Evolutionary conservation across 1,140 invertebrate species (phyloP).

Genomic region (Drosophila hydei): DNA sequence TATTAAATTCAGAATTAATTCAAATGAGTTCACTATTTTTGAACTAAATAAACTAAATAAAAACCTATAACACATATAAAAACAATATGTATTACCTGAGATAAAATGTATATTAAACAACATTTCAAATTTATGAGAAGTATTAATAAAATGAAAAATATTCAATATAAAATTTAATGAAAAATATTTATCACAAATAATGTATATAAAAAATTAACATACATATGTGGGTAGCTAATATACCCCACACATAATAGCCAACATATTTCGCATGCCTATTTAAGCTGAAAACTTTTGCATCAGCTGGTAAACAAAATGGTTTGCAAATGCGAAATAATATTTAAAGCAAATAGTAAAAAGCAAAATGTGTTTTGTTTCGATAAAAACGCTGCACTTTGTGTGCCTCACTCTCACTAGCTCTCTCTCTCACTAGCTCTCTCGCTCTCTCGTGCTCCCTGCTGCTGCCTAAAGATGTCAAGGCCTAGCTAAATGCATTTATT

Average conservation of each 20-base stretch:
- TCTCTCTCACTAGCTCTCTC: slow-evolving; percentile 1
- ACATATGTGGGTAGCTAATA: neutral
- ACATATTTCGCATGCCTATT: neutral
- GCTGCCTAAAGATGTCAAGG: slow-evolving; percentile 41
- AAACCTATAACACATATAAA: too few relatives aligned
- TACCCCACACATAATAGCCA: neutral
- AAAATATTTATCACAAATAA: too few relatives aligned
- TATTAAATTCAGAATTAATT: too few relatives aligned
- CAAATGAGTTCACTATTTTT: too few relatives aligned
- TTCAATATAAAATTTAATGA: too few relatives aligned
- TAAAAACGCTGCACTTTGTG: slow-evolving; percentile 16
- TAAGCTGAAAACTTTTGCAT: neutral
- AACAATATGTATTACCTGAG: too few relatives aligned
- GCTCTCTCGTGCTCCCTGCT: neutral
- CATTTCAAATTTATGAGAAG: too few relatives aligned
- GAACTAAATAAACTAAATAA: too few relatives aligned
- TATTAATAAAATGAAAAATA: too few relatives aligned
- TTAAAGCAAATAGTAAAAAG: slow-evolving; percentile 27
- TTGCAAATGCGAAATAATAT: slow-evolving; percentile 29
- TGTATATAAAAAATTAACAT: too few relatives aligned
- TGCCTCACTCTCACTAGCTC: slow-evolving; percentile 15
- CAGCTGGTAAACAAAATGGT: slow-evolving; percentile 23
- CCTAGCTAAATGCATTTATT: slow-evolving; percentile 35
- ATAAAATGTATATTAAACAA: too few relatives aligned
- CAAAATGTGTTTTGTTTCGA: slow-evolving; percentile 23